Conservation (phyloP, 2,113 vertebrate species). For the Sander vitreus region DNA sequence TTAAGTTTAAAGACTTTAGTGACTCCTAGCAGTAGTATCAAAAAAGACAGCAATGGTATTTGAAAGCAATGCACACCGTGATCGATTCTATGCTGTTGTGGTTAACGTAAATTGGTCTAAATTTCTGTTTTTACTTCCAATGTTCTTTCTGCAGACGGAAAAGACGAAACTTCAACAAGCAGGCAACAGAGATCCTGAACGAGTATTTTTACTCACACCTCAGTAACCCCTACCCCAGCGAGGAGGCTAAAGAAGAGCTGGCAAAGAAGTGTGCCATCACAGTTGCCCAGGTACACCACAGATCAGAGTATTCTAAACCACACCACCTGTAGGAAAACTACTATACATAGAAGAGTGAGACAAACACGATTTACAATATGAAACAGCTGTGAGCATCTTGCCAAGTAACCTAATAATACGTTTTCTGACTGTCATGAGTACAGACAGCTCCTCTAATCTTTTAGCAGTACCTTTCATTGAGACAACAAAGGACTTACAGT, state of each 20-base stretch:
- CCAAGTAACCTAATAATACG: slow-evolving; percentile 54
- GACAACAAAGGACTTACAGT: slow-evolving; percentile 55
- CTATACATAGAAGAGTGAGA: slow-evolving; percentile 17
- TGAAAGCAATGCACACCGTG: not conserved
- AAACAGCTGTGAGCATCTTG: slow-evolving; percentile 37
- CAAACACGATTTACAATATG: slow-evolving; percentile 13
- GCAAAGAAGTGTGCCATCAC: slow-evolving; percentile 99
- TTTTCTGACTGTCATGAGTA: slow-evolving; percentile 51
- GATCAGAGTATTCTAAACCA: slow-evolving; percentile 7
- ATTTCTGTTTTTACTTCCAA: not conserved
- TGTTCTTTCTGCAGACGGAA: slow-evolving; percentile 88
- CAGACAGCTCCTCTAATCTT: slow-evolving; percentile 68
- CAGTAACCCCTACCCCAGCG: slow-evolving; percentile 99
- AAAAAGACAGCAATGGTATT: too few relatives aligned
- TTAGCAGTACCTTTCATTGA: slow-evolving; percentile 48
- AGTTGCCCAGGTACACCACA: slow-evolving; percentile 93
- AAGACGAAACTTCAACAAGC: slow-evolving; percentile 99
- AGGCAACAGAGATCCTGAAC: slow-evolving; percentile 99
- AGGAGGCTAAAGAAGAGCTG: slow-evolving; percentile 99
- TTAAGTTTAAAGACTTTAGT: not conserved
- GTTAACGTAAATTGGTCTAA: not conserved
- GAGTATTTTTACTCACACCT: slow-evolving; percentile 99
- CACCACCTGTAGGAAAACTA: slow-evolving; percentile 42
- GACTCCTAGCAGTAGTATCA: not conserved
- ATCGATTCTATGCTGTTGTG: not conserved